Evolutionary conservation across 2,888 invertebrate genomes (phyloP), one percentile per base, ranked within the genome.

Genomic region (Formica aserva): DNA sequence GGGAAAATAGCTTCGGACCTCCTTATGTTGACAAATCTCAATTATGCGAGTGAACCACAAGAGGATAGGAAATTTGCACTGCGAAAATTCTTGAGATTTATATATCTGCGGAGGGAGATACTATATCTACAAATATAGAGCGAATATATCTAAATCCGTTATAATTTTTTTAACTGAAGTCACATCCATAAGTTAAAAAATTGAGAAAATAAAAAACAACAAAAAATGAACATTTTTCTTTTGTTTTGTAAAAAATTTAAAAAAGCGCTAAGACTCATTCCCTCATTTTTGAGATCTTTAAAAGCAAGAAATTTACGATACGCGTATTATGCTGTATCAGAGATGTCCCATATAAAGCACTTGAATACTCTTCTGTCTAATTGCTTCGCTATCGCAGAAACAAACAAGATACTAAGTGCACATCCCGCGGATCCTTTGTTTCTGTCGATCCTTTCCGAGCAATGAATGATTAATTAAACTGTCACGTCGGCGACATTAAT

Each of bases 391-490:
- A 45, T 72, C 35, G 71, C n/a, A 18, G 67, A 41, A 71, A 80
- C 62, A 69, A 80, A 78, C 22, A 69, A 35, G 52, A 67, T 38
- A 72, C 32, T 80, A 78, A 78, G 35, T 80, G 78, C 60, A 22
- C 32, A 45, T 52, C 52, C n/a, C n/a, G 52, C n/a, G 8, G 8
- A 22, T 63, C 63, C 66, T 69, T 71, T 80, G 83, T 80, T 62
- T 60, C 22, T 13, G 32, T 11, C 45, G 60, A 45, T 80, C 72
- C 72, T 80, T 72, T 72, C 29, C 60, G 48, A 45, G 38, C 62
- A 76, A 81, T 74, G 26, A 55, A 75, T 76, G 38, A 81, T 74
- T 75, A 74, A 81, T 80, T 80, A 62, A 38, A n/a, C 41, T 57
- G 66, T 81, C 63, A 76, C 22, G 65, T 63, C 55, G 29, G 15